phyloP scores from a whole-genome alignment of 2,797 vertebrate species.

The Picus viridis region DNA sequence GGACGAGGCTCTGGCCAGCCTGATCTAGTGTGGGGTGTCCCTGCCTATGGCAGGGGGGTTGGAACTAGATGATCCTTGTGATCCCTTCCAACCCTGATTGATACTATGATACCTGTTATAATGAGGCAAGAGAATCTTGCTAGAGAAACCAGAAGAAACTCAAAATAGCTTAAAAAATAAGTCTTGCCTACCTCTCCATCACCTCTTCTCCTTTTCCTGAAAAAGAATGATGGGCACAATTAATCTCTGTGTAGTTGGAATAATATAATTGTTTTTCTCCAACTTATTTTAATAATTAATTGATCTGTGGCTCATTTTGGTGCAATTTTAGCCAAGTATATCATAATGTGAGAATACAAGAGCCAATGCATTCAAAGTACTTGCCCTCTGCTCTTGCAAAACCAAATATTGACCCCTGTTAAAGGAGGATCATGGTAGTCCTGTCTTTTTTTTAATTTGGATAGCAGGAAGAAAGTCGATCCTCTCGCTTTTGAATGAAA shows the following conservation, averaged over 20 bases:
- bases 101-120: background rate
- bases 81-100: too few relatives aligned
- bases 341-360: background rate
- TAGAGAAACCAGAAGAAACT: background rate
- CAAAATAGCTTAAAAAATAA: background rate
- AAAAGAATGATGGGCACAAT: background rate
- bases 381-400: background rate
- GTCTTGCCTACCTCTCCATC: background rate
- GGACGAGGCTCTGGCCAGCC: too few relatives aligned
- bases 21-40: too few relatives aligned
- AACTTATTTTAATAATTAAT: background rate
- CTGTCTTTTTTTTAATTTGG: background rate
- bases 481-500: background rate
- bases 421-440: background rate
- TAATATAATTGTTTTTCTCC: background rate
- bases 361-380: background rate
- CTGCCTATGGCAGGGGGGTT: too few relatives aligned
- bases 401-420: background rate
- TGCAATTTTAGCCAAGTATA: background rate
- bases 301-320: background rate
- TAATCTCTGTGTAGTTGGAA: background rate
- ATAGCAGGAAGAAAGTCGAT: accelerated
- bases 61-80: too few relatives aligned
- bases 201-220: background rate
- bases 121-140: background rate